These are phyloP conservation scores for Lepidostoma basale DNA, from an alignment of 1,140 invertebrate genomes.

Conservation along the genomic window DNA sequence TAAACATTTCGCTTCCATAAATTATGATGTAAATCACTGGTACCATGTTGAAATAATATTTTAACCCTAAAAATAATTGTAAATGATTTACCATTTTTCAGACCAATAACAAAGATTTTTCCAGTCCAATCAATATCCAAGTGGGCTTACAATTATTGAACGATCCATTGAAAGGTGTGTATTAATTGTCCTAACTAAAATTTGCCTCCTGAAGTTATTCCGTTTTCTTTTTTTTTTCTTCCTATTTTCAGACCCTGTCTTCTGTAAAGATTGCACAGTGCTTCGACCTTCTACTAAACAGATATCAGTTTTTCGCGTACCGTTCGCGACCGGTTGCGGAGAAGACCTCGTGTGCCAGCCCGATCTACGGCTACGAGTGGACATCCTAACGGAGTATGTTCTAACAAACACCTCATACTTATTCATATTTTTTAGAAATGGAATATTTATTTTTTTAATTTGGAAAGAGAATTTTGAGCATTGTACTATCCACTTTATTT, in stretches of 20 bases:
- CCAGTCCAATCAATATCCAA: conserved; percentile 53
- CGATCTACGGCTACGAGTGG: conserved; percentile 25
- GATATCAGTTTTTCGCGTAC: conserved; percentile 15
- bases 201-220: no score
- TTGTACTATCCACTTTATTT: no score
- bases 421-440: no score
- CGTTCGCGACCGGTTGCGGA: conserved; percentile 41
- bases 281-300: conserved; percentile 22
- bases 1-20: no score
- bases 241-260: conserved; percentile 34
- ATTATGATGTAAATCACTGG: no score
- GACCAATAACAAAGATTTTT: conserved; percentile 52
- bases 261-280: conserved; percentile 37
- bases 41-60: no score
- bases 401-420: no score
- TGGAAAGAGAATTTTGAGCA: no score
- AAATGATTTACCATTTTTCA: conserved; percentile 38
- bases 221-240: no score
- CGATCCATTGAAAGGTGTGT: conserved; percentile 35
- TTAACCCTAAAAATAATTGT: no score
- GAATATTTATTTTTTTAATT: no score
- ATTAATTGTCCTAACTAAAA: no score
- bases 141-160: conserved; percentile 50
- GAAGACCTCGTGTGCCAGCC: conserved; percentile 32
- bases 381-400: conserved; percentile 23